Conservation (phyloP, 1,140 invertebrate genomes). For the Spodoptera litura region DNA sequence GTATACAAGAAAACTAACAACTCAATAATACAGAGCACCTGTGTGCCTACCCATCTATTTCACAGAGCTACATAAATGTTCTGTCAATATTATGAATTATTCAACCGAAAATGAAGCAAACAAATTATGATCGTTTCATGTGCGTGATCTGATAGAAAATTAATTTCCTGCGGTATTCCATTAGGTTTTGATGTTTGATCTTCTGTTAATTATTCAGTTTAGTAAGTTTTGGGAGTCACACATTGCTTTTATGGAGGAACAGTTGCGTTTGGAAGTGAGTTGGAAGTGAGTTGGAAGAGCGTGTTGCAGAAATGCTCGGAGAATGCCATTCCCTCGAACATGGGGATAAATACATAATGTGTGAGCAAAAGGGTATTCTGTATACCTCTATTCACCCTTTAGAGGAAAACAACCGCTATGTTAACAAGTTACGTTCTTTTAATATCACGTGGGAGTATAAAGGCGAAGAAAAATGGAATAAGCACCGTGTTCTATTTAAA, state of each 20-base stretch:
- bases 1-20: neutral
- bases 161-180: conserved; percentile 30
- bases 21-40: conserved; percentile 8
- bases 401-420: too few relatives aligned
- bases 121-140: conserved; percentile 11
- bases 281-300: too few relatives aligned
- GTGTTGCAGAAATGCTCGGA: neutral
- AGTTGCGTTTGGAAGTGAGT: too few relatives aligned
- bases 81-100: conserved; percentile 34
- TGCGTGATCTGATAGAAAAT: conserved; percentile 45
- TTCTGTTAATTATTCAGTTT: conserved; percentile 20
- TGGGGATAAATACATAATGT: too few relatives aligned
- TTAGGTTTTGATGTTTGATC: conserved; percentile 25
- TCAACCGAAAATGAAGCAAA: neutral
- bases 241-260: neutral
- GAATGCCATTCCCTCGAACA: too few relatives aligned
- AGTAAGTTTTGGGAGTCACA: neutral
- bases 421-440: too few relatives aligned
- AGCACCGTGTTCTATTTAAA: neutral
- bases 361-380: too few relatives aligned
- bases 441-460: neutral
- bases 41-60: neutral
- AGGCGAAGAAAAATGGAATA: conserved; percentile 18
- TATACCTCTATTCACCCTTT: too few relatives aligned
- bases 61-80: neutral